phyloP scores from a whole-genome alignment of 2,888 invertebrate genomes.

The Odontocerum albicorne region DNA sequence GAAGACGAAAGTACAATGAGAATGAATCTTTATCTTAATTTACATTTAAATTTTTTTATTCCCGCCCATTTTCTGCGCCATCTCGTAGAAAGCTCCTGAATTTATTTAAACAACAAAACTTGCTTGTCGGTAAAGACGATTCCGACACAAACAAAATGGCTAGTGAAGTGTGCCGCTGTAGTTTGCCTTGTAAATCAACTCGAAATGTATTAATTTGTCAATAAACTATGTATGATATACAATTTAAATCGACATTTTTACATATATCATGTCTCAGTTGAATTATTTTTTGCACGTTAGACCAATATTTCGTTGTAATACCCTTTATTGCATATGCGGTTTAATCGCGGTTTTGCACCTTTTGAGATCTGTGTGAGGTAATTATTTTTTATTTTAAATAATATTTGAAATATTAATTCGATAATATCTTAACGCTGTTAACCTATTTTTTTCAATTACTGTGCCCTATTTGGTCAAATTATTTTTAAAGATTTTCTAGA shows the following conservation, averaged over 20 bases:
- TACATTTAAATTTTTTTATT: neutral
- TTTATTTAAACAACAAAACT: neutral
- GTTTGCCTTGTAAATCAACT: slow-evolving; percentile 25
- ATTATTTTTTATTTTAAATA: slow-evolving; percentile 23
- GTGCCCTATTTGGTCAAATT: too few relatives aligned
- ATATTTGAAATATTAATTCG: too few relatives aligned
- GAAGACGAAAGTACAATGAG: neutral
- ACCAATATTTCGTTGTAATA: slow-evolving; percentile 15
- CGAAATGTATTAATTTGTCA: slow-evolving; percentile 27
- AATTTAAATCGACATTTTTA: slow-evolving; percentile 16
- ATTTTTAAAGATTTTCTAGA: too few relatives aligned
- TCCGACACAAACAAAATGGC: slow-evolving; percentile 29
- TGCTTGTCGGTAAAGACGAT: slow-evolving; percentile 21
- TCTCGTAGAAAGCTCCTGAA: too few relatives aligned
- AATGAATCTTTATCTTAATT: too few relatives aligned
- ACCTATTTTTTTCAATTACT: too few relatives aligned
- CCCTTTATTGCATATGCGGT: slow-evolving; percentile 25
- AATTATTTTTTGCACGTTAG: slow-evolving; percentile 18
- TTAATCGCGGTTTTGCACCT: slow-evolving; percentile 31
- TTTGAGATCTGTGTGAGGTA: slow-evolving; percentile 27
- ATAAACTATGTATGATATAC: slow-evolving; percentile 14
- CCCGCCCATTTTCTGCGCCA: neutral
- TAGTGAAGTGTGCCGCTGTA: slow-evolving; percentile 24
- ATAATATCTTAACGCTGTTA: too few relatives aligned
- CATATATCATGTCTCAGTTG: slow-evolving; percentile 21